phyloP scores from a whole-genome alignment of 2,888 invertebrate genomes.

The Drosophila incognita region DNA sequence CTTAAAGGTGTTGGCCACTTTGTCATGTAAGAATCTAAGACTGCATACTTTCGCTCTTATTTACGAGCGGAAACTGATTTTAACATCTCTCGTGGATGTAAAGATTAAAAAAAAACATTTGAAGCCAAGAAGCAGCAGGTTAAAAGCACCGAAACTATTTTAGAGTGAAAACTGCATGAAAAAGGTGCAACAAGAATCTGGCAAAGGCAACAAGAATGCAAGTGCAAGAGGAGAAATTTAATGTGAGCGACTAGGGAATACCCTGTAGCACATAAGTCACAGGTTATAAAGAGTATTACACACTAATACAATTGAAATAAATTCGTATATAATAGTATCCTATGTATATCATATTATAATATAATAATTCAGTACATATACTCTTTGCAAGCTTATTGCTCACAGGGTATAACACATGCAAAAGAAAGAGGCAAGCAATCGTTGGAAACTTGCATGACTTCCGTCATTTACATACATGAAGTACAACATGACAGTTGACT shows the following conservation, averaged over 20 bases:
- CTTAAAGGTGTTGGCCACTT: constrained; percentile 10
- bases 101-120: constrained; percentile 47
- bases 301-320: background rate
- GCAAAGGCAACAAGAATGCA: background rate
- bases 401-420: constrained; percentile 19
- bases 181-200: constrained; percentile 4
- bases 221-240: background rate
- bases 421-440: constrained; percentile 13
- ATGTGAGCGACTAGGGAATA: background rate
- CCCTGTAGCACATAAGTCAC: background rate
- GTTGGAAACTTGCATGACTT: constrained; percentile 68
- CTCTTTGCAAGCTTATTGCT: background rate
- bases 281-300: background rate
- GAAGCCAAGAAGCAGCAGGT: constrained; percentile 24
- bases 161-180: constrained; percentile 19
- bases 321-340: background rate
- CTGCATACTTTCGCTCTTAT: constrained; percentile 65
- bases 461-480: constrained; percentile 81
- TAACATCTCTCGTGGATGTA: constrained; percentile 42
- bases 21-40: background rate
- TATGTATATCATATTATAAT: background rate
- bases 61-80: constrained; percentile 59
- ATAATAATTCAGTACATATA: background rate
- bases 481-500: constrained; percentile 83
- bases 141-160: constrained; percentile 33